These are phyloP conservation scores for Spodoptera frugiperda DNA, from an alignment of 1,140 invertebrate species.

Conservation along the genomic window DNA sequence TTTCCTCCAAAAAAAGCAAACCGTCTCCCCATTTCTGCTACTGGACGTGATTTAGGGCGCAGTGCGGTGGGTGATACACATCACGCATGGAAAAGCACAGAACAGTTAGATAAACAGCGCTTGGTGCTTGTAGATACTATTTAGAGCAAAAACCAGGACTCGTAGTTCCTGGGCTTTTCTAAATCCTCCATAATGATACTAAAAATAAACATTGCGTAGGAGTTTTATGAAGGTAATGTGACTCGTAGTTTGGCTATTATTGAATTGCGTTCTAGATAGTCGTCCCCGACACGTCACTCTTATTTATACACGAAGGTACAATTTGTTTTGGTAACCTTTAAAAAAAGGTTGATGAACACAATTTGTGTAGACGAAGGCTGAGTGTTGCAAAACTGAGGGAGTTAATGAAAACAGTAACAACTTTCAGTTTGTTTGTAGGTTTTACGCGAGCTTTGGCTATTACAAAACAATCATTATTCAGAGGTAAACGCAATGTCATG, in stretches of 20 bases:
- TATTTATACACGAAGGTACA: not conserved
- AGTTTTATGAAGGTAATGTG: conserved; percentile 25
- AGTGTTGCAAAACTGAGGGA: not conserved
- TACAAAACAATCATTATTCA: conserved; percentile 19
- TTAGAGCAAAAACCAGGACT: not conserved
- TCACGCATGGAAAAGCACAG: not conserved
- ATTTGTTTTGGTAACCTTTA: conserved; percentile 4
- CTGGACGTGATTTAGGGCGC: no score
- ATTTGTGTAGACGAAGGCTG: not conserved
- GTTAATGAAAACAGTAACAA: conserved; percentile 7
- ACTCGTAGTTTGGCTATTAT: conserved; percentile 33
- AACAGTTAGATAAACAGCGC: not conserved
- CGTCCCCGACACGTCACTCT: conserved; percentile 3
- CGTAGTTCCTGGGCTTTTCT: not conserved
- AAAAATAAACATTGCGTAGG: conserved; percentile 28
- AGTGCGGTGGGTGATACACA: no score
- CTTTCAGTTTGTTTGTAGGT: not conserved
- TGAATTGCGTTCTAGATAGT: conserved; percentile 32
- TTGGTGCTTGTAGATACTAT: not conserved
- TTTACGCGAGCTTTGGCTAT: conserved; percentile 1
- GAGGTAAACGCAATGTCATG: conserved; percentile 31
- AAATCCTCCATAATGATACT: conserved; percentile 4
- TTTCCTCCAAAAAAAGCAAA: no score
- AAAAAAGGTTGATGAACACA: conserved; percentile 10
- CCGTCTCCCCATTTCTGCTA: no score